These are phyloP conservation scores for Encarsia formosa DNA, from an alignment of 2,888 invertebrate genomes.

Conservation along the genomic window DNA sequence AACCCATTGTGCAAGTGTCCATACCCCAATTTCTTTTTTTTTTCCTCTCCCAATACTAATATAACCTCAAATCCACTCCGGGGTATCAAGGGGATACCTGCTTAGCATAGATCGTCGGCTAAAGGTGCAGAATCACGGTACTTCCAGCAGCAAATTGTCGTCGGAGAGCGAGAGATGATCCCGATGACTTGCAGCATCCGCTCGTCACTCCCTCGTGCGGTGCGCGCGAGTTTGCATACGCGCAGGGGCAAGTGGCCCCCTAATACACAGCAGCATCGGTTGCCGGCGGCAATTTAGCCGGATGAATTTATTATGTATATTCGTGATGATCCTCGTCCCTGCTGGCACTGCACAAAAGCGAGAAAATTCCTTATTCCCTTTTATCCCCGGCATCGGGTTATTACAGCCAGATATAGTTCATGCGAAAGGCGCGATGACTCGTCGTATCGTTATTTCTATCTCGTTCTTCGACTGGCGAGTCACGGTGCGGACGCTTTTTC, in stretches of 20 bases:
- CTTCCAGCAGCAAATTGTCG: slow-evolving; percentile 30
- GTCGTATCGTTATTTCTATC: no score
- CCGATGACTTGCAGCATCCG: slow-evolving; percentile 46
- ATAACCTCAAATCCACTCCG: slow-evolving; percentile 9
- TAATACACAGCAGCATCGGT: slow-evolving; percentile 18
- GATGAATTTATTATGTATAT: slow-evolving; percentile 31
- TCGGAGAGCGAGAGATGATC: slow-evolving; percentile 40
- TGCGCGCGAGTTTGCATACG: slow-evolving; percentile 16
- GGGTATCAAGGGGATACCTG: no score
- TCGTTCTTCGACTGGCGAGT: not conserved
- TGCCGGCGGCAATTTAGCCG: slow-evolving; percentile 39
- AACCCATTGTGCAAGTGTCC: not conserved
- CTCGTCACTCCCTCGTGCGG: slow-evolving; percentile 33
- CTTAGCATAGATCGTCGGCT: slow-evolving; percentile 30
- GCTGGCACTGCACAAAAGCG: not conserved
- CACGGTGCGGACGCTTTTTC: no score
- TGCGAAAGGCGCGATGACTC: not conserved
- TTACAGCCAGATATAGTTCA: no score
- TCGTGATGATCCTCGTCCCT: slow-evolving; percentile 3
- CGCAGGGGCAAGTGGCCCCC: not conserved
- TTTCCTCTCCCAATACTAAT: no score
- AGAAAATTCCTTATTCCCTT: slow-evolving; percentile 23
- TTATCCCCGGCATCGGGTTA: slow-evolving; percentile 6
- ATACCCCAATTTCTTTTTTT: slow-evolving; percentile 12
- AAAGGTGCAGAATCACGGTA: slow-evolving; percentile 38